Percentiles rank a stretch among this genome's conserved stretches.
Conservation (phyloP, 2,888 invertebrate species). For the Rhorus exstirpatorius region DNA sequence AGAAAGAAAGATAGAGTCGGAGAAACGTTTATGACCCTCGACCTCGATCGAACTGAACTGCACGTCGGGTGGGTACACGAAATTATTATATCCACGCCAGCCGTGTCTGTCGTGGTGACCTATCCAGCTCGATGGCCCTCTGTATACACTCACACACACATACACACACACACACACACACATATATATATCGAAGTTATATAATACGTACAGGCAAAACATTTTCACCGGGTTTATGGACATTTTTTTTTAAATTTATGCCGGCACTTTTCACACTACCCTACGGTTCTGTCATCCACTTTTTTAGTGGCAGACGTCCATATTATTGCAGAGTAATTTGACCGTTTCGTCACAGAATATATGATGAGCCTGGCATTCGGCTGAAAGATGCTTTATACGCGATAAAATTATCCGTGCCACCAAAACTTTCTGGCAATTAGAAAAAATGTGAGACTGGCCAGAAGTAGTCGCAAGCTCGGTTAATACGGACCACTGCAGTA, state of each 20-base stretch:
- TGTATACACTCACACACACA: background rate
- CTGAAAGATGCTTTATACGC: too few relatives aligned
- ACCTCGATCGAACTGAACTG: constrained; percentile 54
- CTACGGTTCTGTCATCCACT: constrained; percentile 29
- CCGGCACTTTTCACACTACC: constrained; percentile 39
- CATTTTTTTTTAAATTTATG: constrained; percentile 16
- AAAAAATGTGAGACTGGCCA: too few relatives aligned
- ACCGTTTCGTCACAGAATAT: too few relatives aligned
- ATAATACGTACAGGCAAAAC: constrained; percentile 15
- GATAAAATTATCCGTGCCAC: too few relatives aligned
- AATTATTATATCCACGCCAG: constrained; percentile 67
- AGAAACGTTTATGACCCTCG: constrained; percentile 65
- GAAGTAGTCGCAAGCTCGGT: too few relatives aligned
- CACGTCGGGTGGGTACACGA: constrained; percentile 48
- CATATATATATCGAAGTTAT: background rate
- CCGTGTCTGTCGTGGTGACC: constrained; percentile 43
- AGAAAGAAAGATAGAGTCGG: constrained; percentile 11
- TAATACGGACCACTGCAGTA: too few relatives aligned
- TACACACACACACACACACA: background rate
- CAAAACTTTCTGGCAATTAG: too few relatives aligned
- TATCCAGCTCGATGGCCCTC: constrained; percentile 22
- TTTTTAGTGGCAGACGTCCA: constrained; percentile 43
- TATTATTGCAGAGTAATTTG: background rate
- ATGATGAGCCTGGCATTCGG: too few relatives aligned
- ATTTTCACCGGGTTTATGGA: background rate